Evolutionary conservation across 2,888 invertebrate species (phyloP), one percentile per base, ranked within the genome.

Genomic region (Ormyrus thymus): DNA sequence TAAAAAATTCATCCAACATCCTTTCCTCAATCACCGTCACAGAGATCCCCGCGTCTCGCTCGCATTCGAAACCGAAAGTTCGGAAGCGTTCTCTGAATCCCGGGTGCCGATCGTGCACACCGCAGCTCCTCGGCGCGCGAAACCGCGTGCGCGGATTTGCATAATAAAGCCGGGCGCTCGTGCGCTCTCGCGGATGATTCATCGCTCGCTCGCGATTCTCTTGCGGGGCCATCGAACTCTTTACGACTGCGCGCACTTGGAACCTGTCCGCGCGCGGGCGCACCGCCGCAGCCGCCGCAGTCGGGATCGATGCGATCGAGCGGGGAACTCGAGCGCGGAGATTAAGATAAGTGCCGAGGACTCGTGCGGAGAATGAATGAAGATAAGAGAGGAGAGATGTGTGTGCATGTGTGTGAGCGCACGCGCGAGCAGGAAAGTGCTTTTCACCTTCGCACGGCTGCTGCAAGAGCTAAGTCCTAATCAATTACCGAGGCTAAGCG

Each of bases 141-240:
- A 65, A 51, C 65, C 82, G 83, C 82, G 73, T 83, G 72, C 85
- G 29, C 29, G 29, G 29, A 87, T 87, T 87, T 85, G 85, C 86
- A 87, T 87, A 87, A 87, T 87, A 87, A 87, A 87, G 86, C 85
- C 86, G 83, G 84, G 82, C 84, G 85, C 29, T 29, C 29, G 29
- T 29, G 29, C 29, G 29, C 29, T 29, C 29, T 29, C 79, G 62
- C 59, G 53, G 83, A 85, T 86, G 85, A 86, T 86, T 87, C 86
- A 86, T 86, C 85, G 82, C 81, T 68, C 61, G 62, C 65, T 68
- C 83, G 83, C 83, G 84, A 84, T 84, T 81, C 83, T 79, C 82
- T 78, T 76, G 66, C 78, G 85, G 80, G 84, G 85, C 84, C 86
- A 85, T 85, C 86, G 86, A 86, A 86, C 86, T 86, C 86, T 84